Evolutionary conservation across 2,797 vertebrate species (phyloP), one percentile per base, ranked within the genome.

Genomic region (Cetoscarus ocellatus): DNA sequence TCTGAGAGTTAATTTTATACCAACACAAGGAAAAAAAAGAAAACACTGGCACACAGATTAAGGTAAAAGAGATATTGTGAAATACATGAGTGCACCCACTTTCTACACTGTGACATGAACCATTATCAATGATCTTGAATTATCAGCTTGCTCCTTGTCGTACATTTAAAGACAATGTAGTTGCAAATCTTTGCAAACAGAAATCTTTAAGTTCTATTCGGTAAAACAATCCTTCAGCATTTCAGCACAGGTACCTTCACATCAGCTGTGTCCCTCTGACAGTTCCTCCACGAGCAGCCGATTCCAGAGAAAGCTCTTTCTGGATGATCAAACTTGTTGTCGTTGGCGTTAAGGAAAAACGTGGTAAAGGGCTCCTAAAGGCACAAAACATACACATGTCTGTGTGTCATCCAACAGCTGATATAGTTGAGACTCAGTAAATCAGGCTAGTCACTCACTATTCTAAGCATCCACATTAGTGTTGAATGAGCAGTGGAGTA

Each of bases 191-290:
- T 52, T 55, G 48, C 50, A 1, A 34, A 5, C 12, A 55, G 7
- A 9, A 44, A 59, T 36, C 35, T 14, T 13, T 51, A 67, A 36
- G 12, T 17, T 3, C 8, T 9, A 10, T 40, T 67, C 6, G 14
- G 43, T 44, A 13, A 13, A 13, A 44, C 14, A 13, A 44, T 44
- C 39, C 14, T 8, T 47, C 49, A 40, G 13, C 19, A 2, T 6
- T 1, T 61, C 10, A 47, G 15, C 9, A 52, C 11, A 2, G 38
- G 12, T 80, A 98, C 98, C 96, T 97, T 98, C 52, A 99, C 98
- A 75, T 99, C 98, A 35, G 98, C 98, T 7, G 98, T 99, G 90
- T 99, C 97, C 85, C 98, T 95, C 92, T 99, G 98, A 86, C 97
- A 97, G 82, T 96, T 99, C 88, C 97, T 96, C 98, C 98, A 99